Evolutionary conservation across 2,888 invertebrate species (phyloP).

Genomic region (Cenopis cana): DNA sequence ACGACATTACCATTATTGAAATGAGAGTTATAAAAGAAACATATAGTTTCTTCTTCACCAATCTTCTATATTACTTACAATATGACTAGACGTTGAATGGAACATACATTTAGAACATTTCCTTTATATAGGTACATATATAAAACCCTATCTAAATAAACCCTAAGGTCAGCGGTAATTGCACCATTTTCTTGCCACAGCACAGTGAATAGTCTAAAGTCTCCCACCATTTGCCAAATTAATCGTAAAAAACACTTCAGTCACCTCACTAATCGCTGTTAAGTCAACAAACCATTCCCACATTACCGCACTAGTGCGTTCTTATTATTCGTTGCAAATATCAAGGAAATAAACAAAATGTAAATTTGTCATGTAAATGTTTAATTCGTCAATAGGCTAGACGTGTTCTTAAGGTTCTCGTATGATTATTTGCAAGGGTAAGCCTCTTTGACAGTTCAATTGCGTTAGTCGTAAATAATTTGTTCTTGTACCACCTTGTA

Average conservation of each 20-base stretch:
- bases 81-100: no score
- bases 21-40: no score
- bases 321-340: constrained; percentile 14
- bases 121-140: background rate
- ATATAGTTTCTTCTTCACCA: no score
- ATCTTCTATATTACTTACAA: no score
- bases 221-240: constrained; percentile 26
- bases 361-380: constrained; percentile 28
- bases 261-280: constrained; percentile 22
- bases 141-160: no score
- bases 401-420: constrained; percentile 16
- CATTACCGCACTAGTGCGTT: constrained; percentile 1
- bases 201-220: background rate
- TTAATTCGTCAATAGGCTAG: constrained; percentile 30
- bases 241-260: constrained; percentile 14
- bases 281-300: constrained; percentile 27
- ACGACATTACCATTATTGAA: no score
- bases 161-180: background rate
- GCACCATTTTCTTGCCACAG: background rate
- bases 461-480: constrained; percentile 23
- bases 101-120: background rate
- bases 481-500: no score
- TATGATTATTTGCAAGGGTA: constrained; percentile 1
- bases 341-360: constrained; percentile 32
- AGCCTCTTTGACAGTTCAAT: constrained; percentile 28